These are phyloP conservation scores for Sebastes iracundus DNA, from an alignment of 2,797 vertebrate species.

Conservation along the genomic window DNA sequence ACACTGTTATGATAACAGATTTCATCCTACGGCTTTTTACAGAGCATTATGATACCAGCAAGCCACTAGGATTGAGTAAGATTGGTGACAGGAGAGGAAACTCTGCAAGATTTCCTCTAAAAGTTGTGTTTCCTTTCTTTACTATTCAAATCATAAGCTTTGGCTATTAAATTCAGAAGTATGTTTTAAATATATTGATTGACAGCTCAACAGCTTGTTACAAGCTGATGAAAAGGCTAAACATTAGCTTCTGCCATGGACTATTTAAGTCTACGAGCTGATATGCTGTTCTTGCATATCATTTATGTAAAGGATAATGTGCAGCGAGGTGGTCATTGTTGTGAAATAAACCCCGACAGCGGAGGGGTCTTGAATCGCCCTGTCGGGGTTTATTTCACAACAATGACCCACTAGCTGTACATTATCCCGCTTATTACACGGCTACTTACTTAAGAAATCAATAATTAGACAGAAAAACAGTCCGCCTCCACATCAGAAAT, in stretches of 20 bases:
- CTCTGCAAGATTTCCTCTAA: background rate
- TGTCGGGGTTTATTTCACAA: no score
- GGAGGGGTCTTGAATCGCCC: no score
- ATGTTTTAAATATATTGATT: background rate
- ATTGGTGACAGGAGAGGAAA: background rate
- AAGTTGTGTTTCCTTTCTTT: background rate
- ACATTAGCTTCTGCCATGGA: background rate
- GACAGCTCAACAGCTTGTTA: background rate
- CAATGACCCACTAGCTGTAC: no score
- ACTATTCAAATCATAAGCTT: background rate
- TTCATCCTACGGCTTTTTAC: background rate
- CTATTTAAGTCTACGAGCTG: background rate
- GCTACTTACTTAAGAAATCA: no score
- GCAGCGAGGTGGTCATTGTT: no score
- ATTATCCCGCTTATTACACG: no score
- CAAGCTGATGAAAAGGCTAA: background rate
- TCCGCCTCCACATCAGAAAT: no score
- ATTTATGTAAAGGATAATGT: background rate
- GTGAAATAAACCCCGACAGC: no score
- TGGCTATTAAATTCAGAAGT: background rate
- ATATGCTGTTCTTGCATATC: background rate
- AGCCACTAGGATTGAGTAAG: background rate
- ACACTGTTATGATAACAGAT: slow-evolving; percentile 27
- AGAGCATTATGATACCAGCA: background rate
- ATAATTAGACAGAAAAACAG: no score